Conservation (phyloP, 64 coral and sea anemone genomes). For the Exaiptasia diaphana region DNA sequence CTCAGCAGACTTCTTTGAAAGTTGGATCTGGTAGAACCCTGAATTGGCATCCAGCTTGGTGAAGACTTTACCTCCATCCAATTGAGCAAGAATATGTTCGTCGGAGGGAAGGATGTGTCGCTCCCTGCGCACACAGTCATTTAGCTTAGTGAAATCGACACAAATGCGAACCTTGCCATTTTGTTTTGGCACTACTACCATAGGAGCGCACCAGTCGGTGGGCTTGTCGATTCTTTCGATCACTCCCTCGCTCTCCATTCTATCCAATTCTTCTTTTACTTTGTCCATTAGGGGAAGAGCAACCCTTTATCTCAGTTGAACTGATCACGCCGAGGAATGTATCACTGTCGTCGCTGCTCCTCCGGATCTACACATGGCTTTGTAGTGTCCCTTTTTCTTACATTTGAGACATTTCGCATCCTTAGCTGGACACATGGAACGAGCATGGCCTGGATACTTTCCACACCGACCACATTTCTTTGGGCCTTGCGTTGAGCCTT, state of each 20-base stretch:
- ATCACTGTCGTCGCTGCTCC: no score
- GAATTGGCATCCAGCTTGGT: constrained; percentile 30
- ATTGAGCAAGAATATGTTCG: background rate
- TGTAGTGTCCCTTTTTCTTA: background rate
- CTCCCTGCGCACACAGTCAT: background rate
- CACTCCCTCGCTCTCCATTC: constrained; percentile 23
- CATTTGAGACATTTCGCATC: background rate
- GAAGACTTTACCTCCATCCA: constrained; percentile 17
- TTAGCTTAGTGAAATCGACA: background rate
- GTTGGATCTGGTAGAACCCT: constrained; percentile 29
- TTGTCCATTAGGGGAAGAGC: constrained; percentile 23
- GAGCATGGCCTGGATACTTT: constrained; percentile 14
- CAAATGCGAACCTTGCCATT: constrained; percentile 8
- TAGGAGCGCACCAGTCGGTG: constrained; percentile 17
- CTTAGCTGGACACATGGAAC: background rate
- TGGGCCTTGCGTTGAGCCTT: background rate
- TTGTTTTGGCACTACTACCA: constrained; percentile 14
- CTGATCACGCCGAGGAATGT: no score
- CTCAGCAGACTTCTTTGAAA: constrained; percentile 37
- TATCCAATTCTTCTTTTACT: constrained; percentile 29
- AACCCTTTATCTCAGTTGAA: no score
- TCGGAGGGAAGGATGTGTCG: background rate
- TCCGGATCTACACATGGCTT: constrained; percentile 1
- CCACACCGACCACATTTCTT: constrained; percentile 38
- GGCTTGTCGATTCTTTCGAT: constrained; percentile 8